Conservation (phyloP, 2,113 vertebrate species). For the Casuarius casuarius region DNA sequence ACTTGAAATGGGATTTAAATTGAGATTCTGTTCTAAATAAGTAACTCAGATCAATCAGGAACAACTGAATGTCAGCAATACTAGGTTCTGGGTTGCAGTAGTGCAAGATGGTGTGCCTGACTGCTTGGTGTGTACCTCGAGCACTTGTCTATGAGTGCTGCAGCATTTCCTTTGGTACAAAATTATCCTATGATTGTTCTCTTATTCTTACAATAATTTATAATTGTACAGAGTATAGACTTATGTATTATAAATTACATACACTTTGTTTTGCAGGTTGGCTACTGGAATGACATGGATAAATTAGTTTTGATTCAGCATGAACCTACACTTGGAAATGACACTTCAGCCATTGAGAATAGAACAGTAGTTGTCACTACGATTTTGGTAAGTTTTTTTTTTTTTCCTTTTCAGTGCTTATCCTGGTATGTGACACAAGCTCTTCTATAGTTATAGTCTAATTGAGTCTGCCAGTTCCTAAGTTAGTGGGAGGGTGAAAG, state of each 20-base stretch:
- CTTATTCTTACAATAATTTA: not conserved
- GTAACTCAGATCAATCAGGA: not conserved
- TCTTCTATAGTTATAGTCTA: slow-evolving; percentile 32
- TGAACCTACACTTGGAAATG: slow-evolving; percentile 89
- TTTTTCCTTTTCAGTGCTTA: slow-evolving; percentile 54
- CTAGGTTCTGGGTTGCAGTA: not conserved
- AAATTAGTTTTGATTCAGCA: slow-evolving; percentile 96
- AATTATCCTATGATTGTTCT: not conserved
- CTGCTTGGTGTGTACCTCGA: accelerated
- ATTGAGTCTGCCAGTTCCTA: slow-evolving; percentile 26
- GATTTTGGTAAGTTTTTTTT: slow-evolving; percentile 92
- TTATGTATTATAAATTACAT: not conserved
- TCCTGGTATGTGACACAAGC: not conserved
- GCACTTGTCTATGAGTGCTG: accelerated
- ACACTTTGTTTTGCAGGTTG: slow-evolving; percentile 82
- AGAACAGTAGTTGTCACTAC: slow-evolving; percentile 96
- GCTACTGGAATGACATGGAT: slow-evolving; percentile 98
- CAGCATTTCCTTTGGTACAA: not conserved
- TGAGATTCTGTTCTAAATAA: not conserved
- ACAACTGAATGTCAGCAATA: not conserved
- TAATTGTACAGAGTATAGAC: not conserved
- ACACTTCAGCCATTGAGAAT: slow-evolving; percentile 92
- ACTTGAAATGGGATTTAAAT: not conserved
- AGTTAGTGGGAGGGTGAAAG: not conserved
- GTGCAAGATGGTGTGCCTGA: not conserved